A percentile compares a stretch with the other conserved stretches of the same genome.
phyloP scores from a whole-genome alignment of 2,888 invertebrate species.

The Ischnus inquisitorius region DNA sequence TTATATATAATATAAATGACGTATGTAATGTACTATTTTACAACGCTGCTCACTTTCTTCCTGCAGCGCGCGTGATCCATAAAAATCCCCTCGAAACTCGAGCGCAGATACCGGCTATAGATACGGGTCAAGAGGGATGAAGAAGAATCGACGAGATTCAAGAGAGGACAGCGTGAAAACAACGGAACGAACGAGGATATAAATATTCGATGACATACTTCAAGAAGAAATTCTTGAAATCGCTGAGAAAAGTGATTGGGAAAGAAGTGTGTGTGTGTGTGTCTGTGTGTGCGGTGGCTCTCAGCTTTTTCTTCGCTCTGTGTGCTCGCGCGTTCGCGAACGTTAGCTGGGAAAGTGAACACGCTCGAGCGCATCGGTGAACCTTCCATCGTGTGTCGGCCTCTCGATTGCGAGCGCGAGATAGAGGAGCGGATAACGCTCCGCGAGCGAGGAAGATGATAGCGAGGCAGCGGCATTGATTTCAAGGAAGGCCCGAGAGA shows the following conservation, averaged over 20 bases:
- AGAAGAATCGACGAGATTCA: not conserved
- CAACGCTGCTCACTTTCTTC: no score
- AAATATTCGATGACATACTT: constrained; percentile 71
- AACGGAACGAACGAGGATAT: constrained; percentile 50
- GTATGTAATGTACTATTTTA: no score
- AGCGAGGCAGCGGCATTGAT: constrained; percentile 18
- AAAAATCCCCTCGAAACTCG: no score
- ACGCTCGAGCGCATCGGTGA: constrained; percentile 60
- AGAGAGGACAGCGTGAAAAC: constrained; percentile 1
- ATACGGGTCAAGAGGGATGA: not conserved
- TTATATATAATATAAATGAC: no score
- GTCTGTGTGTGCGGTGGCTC: not conserved
- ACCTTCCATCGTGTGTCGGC: constrained; percentile 37
- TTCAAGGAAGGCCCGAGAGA: not conserved
- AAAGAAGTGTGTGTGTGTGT: constrained; percentile 16
- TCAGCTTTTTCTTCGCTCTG: constrained; percentile 1
- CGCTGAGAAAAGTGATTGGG: constrained; percentile 65
- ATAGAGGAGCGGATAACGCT: constrained; percentile 40
- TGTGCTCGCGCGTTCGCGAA: not conserved
- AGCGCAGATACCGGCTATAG: not conserved
- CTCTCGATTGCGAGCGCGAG: constrained; percentile 44
- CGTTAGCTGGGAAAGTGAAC: constrained; percentile 63
- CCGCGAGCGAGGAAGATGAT: not conserved
- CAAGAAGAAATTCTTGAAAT: constrained; percentile 65
- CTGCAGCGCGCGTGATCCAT: no score